A percentile compares a stretch with the other conserved stretches of the same genome.
These are phyloP conservation scores for Drosophila vallismaia DNA, from an alignment of 2,888 invertebrate genomes.

Conservation along the genomic window DNA sequence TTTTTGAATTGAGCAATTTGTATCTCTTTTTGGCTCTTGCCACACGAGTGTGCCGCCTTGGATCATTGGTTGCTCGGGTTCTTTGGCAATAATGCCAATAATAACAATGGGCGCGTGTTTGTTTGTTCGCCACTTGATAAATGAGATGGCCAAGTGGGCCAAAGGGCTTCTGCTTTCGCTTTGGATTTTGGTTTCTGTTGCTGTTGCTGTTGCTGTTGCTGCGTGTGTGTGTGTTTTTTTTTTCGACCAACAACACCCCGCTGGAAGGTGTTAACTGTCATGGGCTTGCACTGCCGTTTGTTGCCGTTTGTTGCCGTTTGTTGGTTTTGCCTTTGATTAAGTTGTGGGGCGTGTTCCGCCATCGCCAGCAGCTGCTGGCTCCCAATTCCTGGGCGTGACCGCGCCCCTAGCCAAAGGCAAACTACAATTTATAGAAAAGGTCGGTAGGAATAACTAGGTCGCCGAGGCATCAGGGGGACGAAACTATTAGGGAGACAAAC, in stretches of 20 bases:
- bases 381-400: slow-evolving; percentile 29
- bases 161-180: neutral
- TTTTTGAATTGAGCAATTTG: slow-evolving; percentile 73
- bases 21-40: slow-evolving; percentile 26
- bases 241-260: neutral
- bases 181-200: neutral
- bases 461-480: too few relatives aligned
- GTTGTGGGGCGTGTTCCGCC: slow-evolving; percentile 59
- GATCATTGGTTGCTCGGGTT: slow-evolving; percentile 32
- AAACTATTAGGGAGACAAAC: neutral
- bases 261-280: slow-evolving; percentile 61
- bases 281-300: slow-evolving; percentile 28
- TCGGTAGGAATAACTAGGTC: neutral
- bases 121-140: slow-evolving; percentile 70
- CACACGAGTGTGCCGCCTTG: too few relatives aligned
- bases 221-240: neutral
- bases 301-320: slow-evolving; percentile 2
- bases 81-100: slow-evolving; percentile 70
- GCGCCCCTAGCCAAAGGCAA: neutral
- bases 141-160: slow-evolving; percentile 57
- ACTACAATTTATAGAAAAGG: too few relatives aligned
- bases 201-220: neutral
- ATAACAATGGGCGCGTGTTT: slow-evolving; percentile 68
- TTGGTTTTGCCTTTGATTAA: slow-evolving; percentile 59
- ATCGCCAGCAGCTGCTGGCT: slow-evolving; percentile 56